Conservation (phyloP, 2,797 vertebrate genomes). For the Pyrocephalus nanus region DNA sequence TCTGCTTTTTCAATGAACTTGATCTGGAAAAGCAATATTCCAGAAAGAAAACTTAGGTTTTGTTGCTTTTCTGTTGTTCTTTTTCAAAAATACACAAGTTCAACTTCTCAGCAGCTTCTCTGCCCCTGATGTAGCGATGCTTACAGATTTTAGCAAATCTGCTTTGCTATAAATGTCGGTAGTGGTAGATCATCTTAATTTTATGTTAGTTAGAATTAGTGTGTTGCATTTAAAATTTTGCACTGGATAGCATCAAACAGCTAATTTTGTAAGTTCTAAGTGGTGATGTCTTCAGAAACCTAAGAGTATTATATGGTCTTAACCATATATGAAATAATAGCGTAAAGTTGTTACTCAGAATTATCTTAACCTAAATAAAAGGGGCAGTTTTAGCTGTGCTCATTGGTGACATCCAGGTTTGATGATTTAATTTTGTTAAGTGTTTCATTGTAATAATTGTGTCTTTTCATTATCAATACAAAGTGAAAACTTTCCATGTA, state of each 20-base stretch:
- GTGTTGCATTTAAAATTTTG: background rate
- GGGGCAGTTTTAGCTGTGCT: background rate
- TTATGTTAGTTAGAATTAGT: slow-evolving; percentile 6
- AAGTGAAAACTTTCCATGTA: background rate
- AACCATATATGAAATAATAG: background rate
- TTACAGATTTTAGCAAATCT: background rate
- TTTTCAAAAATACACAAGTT: background rate
- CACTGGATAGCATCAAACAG: background rate
- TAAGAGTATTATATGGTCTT: background rate
- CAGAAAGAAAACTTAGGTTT: background rate
- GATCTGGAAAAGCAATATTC: background rate
- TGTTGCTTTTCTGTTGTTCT: background rate
- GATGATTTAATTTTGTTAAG: slow-evolving; percentile 1
- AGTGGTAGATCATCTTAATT: background rate
- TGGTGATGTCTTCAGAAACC: background rate
- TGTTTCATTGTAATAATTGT: background rate
- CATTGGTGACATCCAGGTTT: background rate
- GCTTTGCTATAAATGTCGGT: slow-evolving; percentile 22
- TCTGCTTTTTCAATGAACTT: background rate
- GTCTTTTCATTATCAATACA: background rate
- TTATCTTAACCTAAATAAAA: background rate
- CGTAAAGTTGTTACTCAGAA: background rate
- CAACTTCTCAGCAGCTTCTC: background rate
- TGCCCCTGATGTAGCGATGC: background rate
- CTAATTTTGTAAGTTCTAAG: background rate